Base-by-base conservation (phyloP, 2,113 vertebrate genomes). In the Microtus pennsylvanicus region DNA sequence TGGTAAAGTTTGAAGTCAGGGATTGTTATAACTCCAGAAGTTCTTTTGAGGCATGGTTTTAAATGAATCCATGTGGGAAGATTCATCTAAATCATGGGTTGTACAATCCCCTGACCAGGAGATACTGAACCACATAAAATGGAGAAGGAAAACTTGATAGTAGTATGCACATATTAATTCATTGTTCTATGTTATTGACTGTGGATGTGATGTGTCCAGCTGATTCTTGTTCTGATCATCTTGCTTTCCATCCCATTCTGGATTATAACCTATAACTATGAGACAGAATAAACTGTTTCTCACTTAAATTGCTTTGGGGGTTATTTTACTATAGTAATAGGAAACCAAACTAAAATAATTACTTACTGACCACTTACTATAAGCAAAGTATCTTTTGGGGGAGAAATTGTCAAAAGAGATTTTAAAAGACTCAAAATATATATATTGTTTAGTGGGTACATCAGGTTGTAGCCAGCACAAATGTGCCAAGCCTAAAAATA, bases 311-410 rank as follows among this genome's bases (percentile, higher is more conserved):
- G 81, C 13, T 85, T 45, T 85, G 30, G 76, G 26, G 16, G 52
- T 47, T 30, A 77, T 50, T 50, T 50, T 85, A 58, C 16, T 13
- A 65, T 16, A 45, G 38, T 28, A 85, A 85, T 17, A 30, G 24
- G n/a, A 85, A 85, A 30, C 13, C 14, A 63, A 42, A 45, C 24
- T 10, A 42, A 83, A 42, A 76, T 76, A 72, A 83, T 16, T 35
- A 78, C 11, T 72, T 91, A 80, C 33, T 58, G 30, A 80, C 47
- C 22, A 89, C 7, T 76, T 93, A 82, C 19, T 61, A 47, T n/a
- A 91, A 95, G 82, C 70, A 93, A 96, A 26, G 6, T 77, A 86
- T 74, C 35, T 96, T 90, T 47, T 67, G 30, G 90, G 12, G 30
- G 16, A 91, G 3, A 88, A 13, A 55, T 7, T 1, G 9, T 87